Base-by-base conservation (phyloP, 2,113 vertebrate species). In the Pygoscelis adeliae region DNA sequence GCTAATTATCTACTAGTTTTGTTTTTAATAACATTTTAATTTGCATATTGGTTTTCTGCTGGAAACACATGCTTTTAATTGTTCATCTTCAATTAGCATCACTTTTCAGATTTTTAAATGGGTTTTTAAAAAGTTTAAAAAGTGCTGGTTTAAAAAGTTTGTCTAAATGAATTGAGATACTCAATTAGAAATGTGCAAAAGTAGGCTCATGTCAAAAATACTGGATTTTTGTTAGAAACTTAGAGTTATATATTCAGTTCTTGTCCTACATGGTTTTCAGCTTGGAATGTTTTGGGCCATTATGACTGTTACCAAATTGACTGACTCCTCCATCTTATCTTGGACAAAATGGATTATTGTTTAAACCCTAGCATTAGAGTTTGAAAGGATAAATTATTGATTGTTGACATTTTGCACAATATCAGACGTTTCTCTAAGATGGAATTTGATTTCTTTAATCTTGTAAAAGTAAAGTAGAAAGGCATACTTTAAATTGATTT, bases 1-100 rank as follows among this genome's bases (percentile, higher is more conserved):
- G 38, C 55, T 94, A 93, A 93, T 63, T 92, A 65, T 70, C 77
- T 58, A 73, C 70, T 77, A 66, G 38, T 82, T 89, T 82, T 84
- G 53, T 38, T 88, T 96, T 88, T 67, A 92, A 79, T 91, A 92
- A 93, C 10, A 6, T 65, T 93, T 92, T 70, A 76, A 69, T 95
- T 87, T 84, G 50, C 44, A 72, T 83, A 23, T 79, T 80, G n/a
- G 21, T 92, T 53, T 56, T 78, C 62, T 89, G 69, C 56, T 92
- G 44, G 62, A 94, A 94, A 77, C 62, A 72, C 11, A 11, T 44
- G 62, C 30, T 85, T 82, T 91, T 87, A 77, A 58, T 78, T 81
- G 80, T 89, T 89, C 21, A 11, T 67, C 44, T 87, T 67, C 83
- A 70, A 44, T 73, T 81, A 83, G 15, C 21, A 15, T 67, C 6